Conservation (phyloP, 2,888 invertebrate species). For the Drosophila percnosoma region DNA sequence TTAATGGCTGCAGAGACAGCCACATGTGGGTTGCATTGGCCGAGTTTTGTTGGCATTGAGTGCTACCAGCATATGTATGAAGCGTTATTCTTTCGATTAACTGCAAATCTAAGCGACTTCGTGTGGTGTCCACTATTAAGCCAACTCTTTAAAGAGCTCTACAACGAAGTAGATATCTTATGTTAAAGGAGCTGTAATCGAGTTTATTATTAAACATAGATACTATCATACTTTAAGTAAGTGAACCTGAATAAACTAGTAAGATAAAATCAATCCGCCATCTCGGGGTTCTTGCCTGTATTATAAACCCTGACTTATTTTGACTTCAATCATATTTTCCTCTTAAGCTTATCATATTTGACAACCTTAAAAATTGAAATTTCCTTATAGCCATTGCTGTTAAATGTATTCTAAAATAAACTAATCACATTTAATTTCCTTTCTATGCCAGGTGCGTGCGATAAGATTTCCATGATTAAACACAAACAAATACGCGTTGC, state of each 20-base stretch:
- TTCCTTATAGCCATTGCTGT: background rate
- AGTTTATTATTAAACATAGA: background rate
- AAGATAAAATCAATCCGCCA: background rate
- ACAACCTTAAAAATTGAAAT: background rate
- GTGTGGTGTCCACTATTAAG: background rate
- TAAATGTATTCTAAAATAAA: background rate
- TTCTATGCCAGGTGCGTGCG: slow-evolving; percentile 49
- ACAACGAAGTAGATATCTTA: background rate
- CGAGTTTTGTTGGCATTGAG: slow-evolving; percentile 16
- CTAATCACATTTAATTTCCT: slow-evolving; percentile 17
- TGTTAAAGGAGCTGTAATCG: background rate
- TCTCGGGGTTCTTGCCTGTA: background rate
- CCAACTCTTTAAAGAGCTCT: too few relatives aligned
- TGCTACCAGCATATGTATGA: slow-evolving; percentile 39
- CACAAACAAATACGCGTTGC: slow-evolving; percentile 7
- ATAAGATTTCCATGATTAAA: slow-evolving; percentile 48
- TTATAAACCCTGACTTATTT: background rate
- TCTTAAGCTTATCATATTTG: background rate
- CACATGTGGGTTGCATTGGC: slow-evolving; percentile 53
- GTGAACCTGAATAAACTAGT: background rate
- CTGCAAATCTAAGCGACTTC: background rate
- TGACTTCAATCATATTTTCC: background rate
- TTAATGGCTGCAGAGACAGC: slow-evolving; percentile 13
- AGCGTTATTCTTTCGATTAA: slow-evolving; percentile 20
- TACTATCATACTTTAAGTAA: background rate